Conservation (phyloP, 2,888 invertebrate genomes). For the Hydriomena furcata region DNA sequence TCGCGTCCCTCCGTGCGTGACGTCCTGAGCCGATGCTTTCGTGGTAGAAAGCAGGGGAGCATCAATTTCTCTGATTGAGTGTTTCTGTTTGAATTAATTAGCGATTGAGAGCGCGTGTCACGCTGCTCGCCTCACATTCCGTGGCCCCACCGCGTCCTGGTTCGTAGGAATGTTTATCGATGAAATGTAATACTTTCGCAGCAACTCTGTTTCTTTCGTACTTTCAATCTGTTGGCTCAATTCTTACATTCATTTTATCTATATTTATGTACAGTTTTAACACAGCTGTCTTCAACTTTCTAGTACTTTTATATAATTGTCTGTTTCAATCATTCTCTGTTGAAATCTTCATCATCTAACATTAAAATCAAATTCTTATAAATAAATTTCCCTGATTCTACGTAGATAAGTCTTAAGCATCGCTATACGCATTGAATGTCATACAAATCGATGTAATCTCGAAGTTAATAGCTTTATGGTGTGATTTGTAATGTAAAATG, state of each 20-base stretch:
- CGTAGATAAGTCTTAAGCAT: slow-evolving; percentile 7
- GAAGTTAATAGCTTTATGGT: slow-evolving; percentile 12
- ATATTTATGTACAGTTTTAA: too few species aligned
- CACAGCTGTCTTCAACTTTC: too few species aligned
- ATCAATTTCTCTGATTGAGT: slow-evolving; percentile 80
- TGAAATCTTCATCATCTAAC: not conserved
- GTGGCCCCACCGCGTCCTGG: slow-evolving; percentile 62
- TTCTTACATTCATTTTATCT: not conserved
- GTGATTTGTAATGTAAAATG: slow-evolving; percentile 26
- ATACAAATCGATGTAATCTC: slow-evolving; percentile 23
- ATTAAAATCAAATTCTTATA: not conserved
- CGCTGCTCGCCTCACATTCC: slow-evolving; percentile 74
- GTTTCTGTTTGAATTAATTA: slow-evolving; percentile 80
- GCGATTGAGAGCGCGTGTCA: slow-evolving; percentile 75
- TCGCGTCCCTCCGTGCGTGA: slow-evolving; percentile 62
- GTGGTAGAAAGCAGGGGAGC: slow-evolving; percentile 75
- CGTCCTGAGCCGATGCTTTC: slow-evolving; percentile 62
- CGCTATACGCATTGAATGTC: slow-evolving; percentile 25
- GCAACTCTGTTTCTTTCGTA: slow-evolving; percentile 5
- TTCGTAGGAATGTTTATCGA: slow-evolving; percentile 71
- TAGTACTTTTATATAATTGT: too few species aligned
- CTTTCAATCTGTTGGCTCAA: not conserved
- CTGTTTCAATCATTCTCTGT: not conserved
- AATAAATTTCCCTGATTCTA: not conserved
- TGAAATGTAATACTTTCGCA: slow-evolving; percentile 62